phyloP scores from a whole-genome alignment of 1,140 invertebrate genomes.

The Drosophila micromelanica region DNA sequence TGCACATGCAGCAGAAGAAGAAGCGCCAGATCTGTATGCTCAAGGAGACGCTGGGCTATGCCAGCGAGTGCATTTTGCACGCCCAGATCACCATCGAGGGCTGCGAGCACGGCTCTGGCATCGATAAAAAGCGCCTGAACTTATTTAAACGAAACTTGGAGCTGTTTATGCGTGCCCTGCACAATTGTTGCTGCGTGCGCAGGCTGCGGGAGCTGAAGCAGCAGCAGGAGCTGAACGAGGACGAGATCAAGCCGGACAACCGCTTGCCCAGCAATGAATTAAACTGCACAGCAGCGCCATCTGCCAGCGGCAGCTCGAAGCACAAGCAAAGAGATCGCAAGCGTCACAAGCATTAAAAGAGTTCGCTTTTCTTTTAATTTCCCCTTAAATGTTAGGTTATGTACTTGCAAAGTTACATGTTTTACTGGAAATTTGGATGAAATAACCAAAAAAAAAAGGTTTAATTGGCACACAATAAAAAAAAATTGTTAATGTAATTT shows the following conservation, averaged over 20 bases:
- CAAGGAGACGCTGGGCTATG: constrained; percentile 56
- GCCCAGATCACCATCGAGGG: constrained; percentile 59
- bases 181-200: constrained; percentile 52
- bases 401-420: constrained; percentile 7
- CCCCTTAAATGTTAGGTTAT: constrained; percentile 36
- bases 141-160: constrained; percentile 53
- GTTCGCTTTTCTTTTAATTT: constrained; percentile 22
- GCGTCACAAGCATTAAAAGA: constrained; percentile 21
- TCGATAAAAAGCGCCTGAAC: constrained; percentile 19
- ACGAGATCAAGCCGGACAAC: neutral
- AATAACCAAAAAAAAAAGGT: constrained; percentile 32
- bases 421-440: neutral
- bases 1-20: constrained; percentile 56
- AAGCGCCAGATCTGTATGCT: constrained; percentile 62
- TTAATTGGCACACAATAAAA: constrained; percentile 24
- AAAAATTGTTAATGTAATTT: constrained; percentile 1
- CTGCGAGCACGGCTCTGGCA: neutral
- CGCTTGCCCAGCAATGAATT: neutral
- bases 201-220: constrained; percentile 47
- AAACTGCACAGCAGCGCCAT: constrained; percentile 4
- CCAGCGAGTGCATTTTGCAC: constrained; percentile 63
- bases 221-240: constrained; percentile 13
- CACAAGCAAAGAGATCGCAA: constrained; percentile 8
- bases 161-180: constrained; percentile 52
- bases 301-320: constrained; percentile 20